Evolutionary conservation across 2,888 invertebrate genomes (phyloP).

Genomic region (Camptogramma bilineatum): DNA sequence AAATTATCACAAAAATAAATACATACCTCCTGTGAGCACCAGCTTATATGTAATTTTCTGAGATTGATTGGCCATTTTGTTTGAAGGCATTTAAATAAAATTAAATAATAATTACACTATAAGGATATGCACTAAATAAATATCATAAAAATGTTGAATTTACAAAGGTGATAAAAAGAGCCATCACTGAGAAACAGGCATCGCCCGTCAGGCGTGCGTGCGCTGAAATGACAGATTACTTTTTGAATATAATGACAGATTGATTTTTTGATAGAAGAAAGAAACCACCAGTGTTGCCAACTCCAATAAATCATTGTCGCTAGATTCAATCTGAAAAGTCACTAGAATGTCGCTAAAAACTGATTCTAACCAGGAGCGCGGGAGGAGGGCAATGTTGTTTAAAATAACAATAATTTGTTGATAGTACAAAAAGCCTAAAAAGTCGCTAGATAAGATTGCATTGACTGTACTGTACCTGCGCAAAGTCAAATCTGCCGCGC

Average conservation of each 20-base stretch:
- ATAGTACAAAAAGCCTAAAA: no score
- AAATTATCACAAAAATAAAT: constrained; percentile 36
- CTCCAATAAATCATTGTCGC: no score
- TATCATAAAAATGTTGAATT: constrained; percentile 84
- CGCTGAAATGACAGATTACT: constrained; percentile 70
- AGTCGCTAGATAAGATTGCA: no score
- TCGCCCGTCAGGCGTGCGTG: constrained; percentile 83
- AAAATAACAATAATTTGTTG: no score
- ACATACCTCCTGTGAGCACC: constrained; percentile 95
- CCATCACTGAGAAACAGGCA: constrained; percentile 79
- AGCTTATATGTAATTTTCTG: constrained; percentile 92
- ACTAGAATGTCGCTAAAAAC: no score
- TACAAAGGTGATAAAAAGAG: constrained; percentile 76
- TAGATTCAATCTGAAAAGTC: no score
- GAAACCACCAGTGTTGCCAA: background rate
- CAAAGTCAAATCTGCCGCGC: no score
- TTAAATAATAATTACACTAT: constrained; percentile 79
- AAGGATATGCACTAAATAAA: constrained; percentile 72
- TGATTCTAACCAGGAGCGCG: no score
- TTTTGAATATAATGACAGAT: constrained; percentile 47
- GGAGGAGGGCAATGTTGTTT: no score
- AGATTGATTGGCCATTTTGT: constrained; percentile 80
- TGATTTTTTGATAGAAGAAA: constrained; percentile 28
- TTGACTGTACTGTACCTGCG: no score
- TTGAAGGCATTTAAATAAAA: constrained; percentile 63